Evolutionary conservation across 2,113 vertebrate genomes (phyloP), one percentile per base, ranked within the genome.

Genomic region (Mormyrus iriodes): DNA sequence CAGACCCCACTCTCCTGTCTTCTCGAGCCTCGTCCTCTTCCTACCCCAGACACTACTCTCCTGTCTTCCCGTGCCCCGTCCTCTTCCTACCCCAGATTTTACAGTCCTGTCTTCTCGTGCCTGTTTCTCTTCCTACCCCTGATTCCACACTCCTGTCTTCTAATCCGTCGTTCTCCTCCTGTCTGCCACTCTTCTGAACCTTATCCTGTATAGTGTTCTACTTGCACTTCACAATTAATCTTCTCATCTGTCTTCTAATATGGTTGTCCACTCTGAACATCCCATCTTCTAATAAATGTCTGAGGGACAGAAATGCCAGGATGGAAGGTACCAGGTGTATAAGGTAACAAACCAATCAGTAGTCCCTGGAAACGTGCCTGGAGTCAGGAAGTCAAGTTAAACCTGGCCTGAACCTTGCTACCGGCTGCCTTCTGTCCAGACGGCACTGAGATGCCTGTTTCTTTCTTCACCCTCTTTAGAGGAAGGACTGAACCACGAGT

Each of bases 401-500:
- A 46, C 19, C 48, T 2, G 5, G 48, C 82, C 21, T 27, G 21
- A 84, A 48, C 17, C 82, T 84, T 39, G 39, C 42, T 35, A 10
- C 39, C 4, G 73, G 31, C 21, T 46, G 35, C 15, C 27, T n/a
- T 58, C 48, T 86, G 10, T 90, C 88, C 88, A 83, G 24, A 88
- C 65, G 85, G 90, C 90, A 90, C 89, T 51, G 85, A 53, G n/a
- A 86, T 31, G 96, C 89, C 95, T 88, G 87, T 73, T 82, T 52
- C 12, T 53, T 39, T 88, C 17, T 53, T 48, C 42, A 6, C 42
- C 58, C 87, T 61, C 44, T 88, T 79, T 95, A 99, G 98, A 99
- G 94, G 98, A 99, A 97, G 98, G 98, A 92, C 93, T 99, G 94
- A 99, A 99, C 94, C 98, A 99, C 15, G 98, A 99, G 91, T 99